These are phyloP conservation scores for Heterotilapia buettikoferi DNA, from an alignment of 2,113 vertebrate genomes.

Conservation along the genomic window DNA sequence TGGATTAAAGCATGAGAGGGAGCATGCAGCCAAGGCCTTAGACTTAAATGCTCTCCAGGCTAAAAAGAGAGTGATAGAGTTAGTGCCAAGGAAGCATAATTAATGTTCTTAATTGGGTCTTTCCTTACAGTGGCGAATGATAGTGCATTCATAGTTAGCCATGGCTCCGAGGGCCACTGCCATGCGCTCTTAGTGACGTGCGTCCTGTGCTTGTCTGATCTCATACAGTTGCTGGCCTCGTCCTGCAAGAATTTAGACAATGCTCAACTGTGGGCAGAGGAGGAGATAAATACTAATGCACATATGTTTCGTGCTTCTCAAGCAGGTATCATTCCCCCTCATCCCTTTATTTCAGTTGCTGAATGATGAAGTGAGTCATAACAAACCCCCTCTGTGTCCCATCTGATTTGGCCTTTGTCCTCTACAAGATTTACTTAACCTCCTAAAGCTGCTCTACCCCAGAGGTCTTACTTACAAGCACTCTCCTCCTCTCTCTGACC, in stretches of 20 bases:
- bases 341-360: neutral
- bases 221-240: slow-evolving; percentile 33
- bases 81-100: slow-evolving; percentile 68
- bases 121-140: slow-evolving; percentile 48
- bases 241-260: neutral
- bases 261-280: neutral
- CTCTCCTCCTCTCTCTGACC: slow-evolving; percentile 20
- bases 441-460: slow-evolving; percentile 27
- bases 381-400: neutral
- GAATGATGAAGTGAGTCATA: neutral
- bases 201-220: slow-evolving; percentile 53
- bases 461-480: slow-evolving; percentile 33
- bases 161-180: slow-evolving; percentile 47
- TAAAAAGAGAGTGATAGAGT: slow-evolving; percentile 61
- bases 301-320: neutral
- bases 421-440: slow-evolving; percentile 40
- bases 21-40: slow-evolving; percentile 8
- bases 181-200: slow-evolving; percentile 37
- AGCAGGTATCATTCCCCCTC: neutral
- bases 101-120: slow-evolving; percentile 68
- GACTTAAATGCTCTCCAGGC: slow-evolving; percentile 55
- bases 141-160: slow-evolving; percentile 53
- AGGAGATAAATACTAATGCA: neutral
- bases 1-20: slow-evolving; percentile 40
- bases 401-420: slow-evolving; percentile 30